phyloP scores from a whole-genome alignment of 2,113 vertebrate species.

The Ploceus nigricollis region DNA sequence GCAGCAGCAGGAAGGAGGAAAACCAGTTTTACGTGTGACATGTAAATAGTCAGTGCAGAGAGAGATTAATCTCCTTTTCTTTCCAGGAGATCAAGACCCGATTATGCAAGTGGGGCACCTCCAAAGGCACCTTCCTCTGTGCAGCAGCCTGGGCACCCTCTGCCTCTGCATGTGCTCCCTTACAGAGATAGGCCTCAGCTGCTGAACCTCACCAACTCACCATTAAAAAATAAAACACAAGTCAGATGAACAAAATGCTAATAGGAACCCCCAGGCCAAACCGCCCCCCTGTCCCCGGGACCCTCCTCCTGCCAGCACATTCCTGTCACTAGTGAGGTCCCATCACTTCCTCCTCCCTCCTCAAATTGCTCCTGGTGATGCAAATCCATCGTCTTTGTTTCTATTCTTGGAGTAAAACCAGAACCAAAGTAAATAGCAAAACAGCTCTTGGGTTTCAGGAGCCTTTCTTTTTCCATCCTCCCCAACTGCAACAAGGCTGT shows the following conservation, averaged over 20 bases:
- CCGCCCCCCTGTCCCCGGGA: neutral
- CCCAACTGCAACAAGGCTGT: neutral
- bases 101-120: neutral
- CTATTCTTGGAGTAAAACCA: conserved; percentile 57
- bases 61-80: neutral
- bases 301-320: conserved; percentile 31
- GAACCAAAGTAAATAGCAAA: conserved; percentile 42
- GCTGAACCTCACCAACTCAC: neutral
- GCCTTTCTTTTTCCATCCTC: conserved; percentile 38
- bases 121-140: neutral
- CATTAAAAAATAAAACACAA: neutral
- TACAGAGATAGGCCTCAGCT: neutral
- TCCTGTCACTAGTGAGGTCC: conserved; percentile 37
- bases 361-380: conserved; percentile 58
- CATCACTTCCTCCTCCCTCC: conserved; percentile 42
- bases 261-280: conserved; percentile 24
- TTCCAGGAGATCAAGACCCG: neutral
- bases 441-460: conserved; percentile 51
- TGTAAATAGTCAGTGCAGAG: neutral
- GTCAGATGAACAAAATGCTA: conserved; percentile 28
- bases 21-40: neutral
- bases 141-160: neutral
- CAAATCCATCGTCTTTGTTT: conserved; percentile 54
- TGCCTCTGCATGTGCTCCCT: neutral
- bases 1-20: neutral